Base-by-base conservation (phyloP, 2,888 invertebrate genomes). In the Cyclophora albipunctata region DNA sequence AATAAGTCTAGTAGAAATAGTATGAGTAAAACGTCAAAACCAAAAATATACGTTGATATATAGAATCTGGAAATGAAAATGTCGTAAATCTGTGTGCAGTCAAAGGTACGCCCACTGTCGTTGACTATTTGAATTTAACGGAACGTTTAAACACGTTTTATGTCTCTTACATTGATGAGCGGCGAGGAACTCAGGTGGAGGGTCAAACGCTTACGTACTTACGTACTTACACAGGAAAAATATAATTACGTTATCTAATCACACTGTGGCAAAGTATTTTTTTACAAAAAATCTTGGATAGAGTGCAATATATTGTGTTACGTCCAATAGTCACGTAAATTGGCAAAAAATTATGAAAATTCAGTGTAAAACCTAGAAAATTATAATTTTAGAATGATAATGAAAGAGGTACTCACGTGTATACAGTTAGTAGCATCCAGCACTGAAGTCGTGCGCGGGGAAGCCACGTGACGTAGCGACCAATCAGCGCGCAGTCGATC, bases 391-490 rank as follows among this genome's bases (percentile, higher is more conserved):
- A 20, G 20, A 20, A 20, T 20, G 20, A 20, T 20, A 50, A 50
- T 51, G 58, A 48, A 53, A 58, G 60, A 44, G 47, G 57, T 80
- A 91, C 91, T 91, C 73, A 91, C 91, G 91, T 91, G 91, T 89
- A 91, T 90, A 91, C 90, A 91, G 91, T 90, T 91, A 91, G 91
- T 90, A 91, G 91, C 91, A 91, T 91, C 91, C 91, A 91, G 91
- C 87, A 89, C 89, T 84, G 87, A 64, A 86, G 84, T 85, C 82
- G 88, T 84, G 88, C 89, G 87, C 89, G 83, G 87, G 89, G 89
- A 85, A 89, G 89, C 89, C 89, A 89, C 89, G 87, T 84, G 81
- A 88, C 87, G 89, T 87, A 89, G 89, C 89, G 89, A 89, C 89
- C 89, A 80, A 81, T 82, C 85, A 87, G 89, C 89, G 89, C 89